These are phyloP conservation scores for Anas platyrhynchos DNA, from an alignment of 2,113 vertebrate species.

Conservation along the genomic window DNA sequence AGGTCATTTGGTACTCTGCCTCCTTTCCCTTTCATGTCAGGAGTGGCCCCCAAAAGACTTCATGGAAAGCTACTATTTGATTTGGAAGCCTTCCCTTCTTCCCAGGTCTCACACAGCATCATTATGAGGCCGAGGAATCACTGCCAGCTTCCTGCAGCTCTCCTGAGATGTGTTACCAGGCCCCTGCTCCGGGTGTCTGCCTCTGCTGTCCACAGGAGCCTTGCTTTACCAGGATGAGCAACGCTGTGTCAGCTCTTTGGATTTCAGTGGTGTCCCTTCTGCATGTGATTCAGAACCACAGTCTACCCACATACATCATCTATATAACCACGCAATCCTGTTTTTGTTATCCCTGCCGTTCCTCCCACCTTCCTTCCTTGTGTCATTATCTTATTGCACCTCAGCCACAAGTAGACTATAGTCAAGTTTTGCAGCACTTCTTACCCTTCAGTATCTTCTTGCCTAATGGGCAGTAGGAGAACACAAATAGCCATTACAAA, in stretches of 20 bases:
- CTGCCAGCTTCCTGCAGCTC: background rate
- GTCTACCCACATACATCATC: background rate
- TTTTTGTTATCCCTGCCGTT: constrained; percentile 22
- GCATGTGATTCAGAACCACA: constrained; percentile 47
- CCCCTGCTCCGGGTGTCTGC: background rate
- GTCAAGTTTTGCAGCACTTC: background rate
- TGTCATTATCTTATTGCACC: background rate
- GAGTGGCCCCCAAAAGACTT: background rate
- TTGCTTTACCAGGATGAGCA: background rate
- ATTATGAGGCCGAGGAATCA: accelerated
- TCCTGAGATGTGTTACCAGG: background rate
- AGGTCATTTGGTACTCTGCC: background rate
- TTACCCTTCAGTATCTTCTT: background rate
- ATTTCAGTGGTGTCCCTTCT: constrained; percentile 13
- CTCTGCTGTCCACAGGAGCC: background rate
- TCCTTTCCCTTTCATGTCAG: background rate
- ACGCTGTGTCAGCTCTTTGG: constrained; percentile 4
- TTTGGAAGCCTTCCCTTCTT: background rate
- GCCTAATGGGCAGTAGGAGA: background rate
- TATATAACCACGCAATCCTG: background rate
- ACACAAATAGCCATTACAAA: constrained; percentile 6
- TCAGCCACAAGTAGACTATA: background rate
- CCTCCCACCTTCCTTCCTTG: constrained; percentile 38
- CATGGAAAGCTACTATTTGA: background rate
- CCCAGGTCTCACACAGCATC: background rate